Evolutionary conservation across 37 sponge, comb jelly and placozoan genomes (phyloP), one percentile per base, ranked within the genome.

Genomic region (Aplysina aerophoba): DNA sequence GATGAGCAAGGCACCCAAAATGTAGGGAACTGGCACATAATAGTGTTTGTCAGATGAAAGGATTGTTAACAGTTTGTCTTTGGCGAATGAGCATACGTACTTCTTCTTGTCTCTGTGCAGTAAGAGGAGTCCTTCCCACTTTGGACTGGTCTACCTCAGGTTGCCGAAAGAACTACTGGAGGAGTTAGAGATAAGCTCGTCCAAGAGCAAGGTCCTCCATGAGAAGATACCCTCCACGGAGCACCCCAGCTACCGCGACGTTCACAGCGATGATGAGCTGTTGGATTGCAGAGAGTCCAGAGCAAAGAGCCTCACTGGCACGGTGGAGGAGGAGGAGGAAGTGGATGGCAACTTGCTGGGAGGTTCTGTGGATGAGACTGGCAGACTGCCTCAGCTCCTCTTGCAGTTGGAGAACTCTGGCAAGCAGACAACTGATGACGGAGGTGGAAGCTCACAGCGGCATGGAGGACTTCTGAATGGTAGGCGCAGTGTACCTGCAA

Each of bases 101-200:
- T 58, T 6, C 12, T 2, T 55, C 13, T 36, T 38, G 30, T 55
- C n/a, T 36, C 0, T 33, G 25, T 66, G 22, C 67, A 92, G 92
- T 53, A 92, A 86, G 80, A 88, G 41, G 28, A 84, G 92, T 58
- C 92, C 84, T 6, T 40, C 41, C 0, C 89, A 92, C 35, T 24
- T 64, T 30, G 92, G 92, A 24, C 39, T 92, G 25, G 81, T 92
- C 0, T 83, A 92, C 40, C 86, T 92, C 1, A 31, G 85, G 39
- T 17, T 83, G 41, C 89, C 89, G 4, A 59, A 91, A 35, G 62
- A 67, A 15, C 39, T 79, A 21, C 59, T 77, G 19, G 75, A 78
- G 36, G 62, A 74, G 55, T 40, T 73, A 16, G 59, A 59, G 37
- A 74, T 59, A 2, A n/a, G 17, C 31, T 55, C 13, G 63, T 59